Conservation (phyloP, 2,113 vertebrate species). For the Odontophorus gujanensis region DNA sequence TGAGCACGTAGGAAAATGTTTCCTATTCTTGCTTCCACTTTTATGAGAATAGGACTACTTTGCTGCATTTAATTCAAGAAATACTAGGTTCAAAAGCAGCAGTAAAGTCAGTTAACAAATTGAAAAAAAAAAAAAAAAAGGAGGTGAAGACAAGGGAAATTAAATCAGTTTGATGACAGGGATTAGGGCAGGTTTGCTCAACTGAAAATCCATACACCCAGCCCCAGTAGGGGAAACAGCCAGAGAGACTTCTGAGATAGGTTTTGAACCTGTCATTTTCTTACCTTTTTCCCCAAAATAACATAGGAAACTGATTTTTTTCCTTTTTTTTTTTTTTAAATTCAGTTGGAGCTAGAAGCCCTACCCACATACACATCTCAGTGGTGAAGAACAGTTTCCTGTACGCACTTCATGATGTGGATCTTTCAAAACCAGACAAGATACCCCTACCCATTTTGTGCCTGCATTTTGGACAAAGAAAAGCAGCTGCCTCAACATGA, state of each 20-base stretch:
- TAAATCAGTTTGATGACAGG: accelerated
- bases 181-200: background rate
- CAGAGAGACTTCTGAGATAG: background rate
- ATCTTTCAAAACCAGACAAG: accelerated
- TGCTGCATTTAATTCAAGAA: background rate
- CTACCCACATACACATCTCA: accelerated
- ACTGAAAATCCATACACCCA: background rate
- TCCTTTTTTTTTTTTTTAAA: background rate
- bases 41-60: background rate
- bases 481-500: background rate
- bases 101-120: background rate
- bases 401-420: background rate
- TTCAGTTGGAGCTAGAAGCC: background rate
- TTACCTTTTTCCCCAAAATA: background rate
- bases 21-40: background rate
- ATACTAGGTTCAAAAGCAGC: background rate
- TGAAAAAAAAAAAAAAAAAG: accelerated
- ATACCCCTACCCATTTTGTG: background rate
- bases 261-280: background rate
- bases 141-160: background rate
- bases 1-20: background rate
- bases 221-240: background rate
- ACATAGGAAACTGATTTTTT: background rate
- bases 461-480: background rate
- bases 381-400: background rate